phyloP scores from a whole-genome alignment of 2,888 invertebrate genomes.

The Clanis bilineata region DNA sequence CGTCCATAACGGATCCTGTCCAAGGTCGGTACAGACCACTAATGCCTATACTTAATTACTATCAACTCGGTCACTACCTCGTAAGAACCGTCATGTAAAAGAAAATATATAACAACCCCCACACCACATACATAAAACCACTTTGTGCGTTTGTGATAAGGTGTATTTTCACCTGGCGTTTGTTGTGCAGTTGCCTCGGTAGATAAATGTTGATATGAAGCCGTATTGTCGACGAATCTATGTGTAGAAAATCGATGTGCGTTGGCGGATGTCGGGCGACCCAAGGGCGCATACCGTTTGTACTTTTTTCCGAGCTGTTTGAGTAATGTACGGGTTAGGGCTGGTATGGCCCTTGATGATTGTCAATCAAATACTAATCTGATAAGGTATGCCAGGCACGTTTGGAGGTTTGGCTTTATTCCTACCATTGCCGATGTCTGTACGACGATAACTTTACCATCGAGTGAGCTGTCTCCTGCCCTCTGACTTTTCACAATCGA shows the following conservation, averaged over 20 bases:
- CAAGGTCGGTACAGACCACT: conserved; percentile 51
- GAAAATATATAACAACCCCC: conserved; percentile 13
- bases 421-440: no score
- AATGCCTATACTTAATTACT: conserved; percentile 61
- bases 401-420: no score
- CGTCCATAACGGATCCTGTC: conserved; percentile 38
- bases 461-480: no score
- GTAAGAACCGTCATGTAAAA: conserved; percentile 24
- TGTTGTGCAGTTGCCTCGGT: background rate
- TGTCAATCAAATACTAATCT: background rate
- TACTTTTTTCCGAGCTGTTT: conserved; percentile 40
- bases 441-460: no score
- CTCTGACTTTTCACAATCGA: no score
- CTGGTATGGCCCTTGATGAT: background rate
- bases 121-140: conserved; percentile 26
- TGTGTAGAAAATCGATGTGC: conserved; percentile 74
- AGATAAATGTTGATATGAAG: conserved; percentile 49
- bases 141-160: background rate
- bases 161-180: conserved; percentile 1
- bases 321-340: conserved; percentile 22
- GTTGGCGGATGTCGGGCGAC: conserved; percentile 61
- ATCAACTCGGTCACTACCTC: conserved; percentile 45
- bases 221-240: conserved; percentile 71
- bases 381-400: no score
- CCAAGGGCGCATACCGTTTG: conserved; percentile 62